These are phyloP conservation scores for Pyrgilauda ruficollis DNA, from an alignment of 2,113 vertebrate genomes.

Conservation along the genomic window DNA sequence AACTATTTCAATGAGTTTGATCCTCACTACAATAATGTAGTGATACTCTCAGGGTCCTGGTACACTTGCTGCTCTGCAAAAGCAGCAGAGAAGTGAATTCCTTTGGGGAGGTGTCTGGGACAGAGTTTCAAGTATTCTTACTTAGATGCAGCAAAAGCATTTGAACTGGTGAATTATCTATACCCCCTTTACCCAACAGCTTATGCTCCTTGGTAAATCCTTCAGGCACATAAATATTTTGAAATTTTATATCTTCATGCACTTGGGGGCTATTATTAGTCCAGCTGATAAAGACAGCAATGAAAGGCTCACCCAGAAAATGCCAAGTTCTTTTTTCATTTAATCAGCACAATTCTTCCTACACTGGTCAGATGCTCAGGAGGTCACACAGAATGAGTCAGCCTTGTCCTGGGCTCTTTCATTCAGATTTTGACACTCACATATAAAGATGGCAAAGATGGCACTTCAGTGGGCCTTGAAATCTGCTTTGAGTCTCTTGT, in stretches of 20 bases:
- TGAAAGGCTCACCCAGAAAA: not conserved
- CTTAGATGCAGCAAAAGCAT: not conserved
- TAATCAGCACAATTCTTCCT: not conserved
- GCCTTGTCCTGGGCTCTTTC: not conserved
- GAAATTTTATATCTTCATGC: not conserved
- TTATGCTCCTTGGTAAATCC: not conserved
- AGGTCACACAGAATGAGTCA: not conserved
- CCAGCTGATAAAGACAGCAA: not conserved
- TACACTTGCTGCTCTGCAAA: not conserved
- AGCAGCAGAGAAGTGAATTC: not conserved
- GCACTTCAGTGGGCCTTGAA: not conserved
- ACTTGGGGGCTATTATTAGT: not conserved
- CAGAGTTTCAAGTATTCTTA: not conserved
- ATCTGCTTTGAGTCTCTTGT: not conserved
- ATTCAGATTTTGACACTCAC: not conserved
- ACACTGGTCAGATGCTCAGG: slow-evolving; percentile 13
- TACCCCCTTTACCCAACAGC: rapidly evolving
- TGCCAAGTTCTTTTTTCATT: not conserved
- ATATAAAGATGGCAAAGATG: not conserved
- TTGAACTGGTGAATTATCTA: not conserved
- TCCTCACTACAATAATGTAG: not conserved
- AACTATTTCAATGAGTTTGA: not conserved
- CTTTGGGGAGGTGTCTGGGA: not conserved
- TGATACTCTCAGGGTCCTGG: not conserved
- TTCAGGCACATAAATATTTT: not conserved